phyloP scores from a whole-genome alignment of 2,113 vertebrate genomes.

The Rhinichthys klamathensis region DNA sequence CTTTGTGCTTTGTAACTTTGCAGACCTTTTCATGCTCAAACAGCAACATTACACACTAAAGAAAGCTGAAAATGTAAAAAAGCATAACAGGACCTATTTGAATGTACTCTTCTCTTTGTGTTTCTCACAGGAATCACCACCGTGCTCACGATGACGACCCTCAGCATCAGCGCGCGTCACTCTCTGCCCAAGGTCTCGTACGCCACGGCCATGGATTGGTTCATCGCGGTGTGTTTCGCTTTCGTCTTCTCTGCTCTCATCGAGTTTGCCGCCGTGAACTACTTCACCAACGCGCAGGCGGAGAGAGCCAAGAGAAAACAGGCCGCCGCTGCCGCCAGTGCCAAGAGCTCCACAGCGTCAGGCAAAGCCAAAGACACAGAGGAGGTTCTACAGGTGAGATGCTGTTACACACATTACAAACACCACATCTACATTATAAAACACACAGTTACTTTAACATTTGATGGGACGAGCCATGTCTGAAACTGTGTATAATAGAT shows the following conservation, averaged over 20 bases:
- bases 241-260: constrained; percentile 99
- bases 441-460: not conserved
- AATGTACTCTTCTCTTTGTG: not conserved
- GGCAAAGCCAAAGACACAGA: constrained; percentile 80
- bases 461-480: not conserved
- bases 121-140: constrained; percentile 90
- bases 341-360: constrained; percentile 58
- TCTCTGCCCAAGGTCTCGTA: constrained; percentile 98
- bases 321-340: constrained; percentile 73
- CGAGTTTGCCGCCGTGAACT: constrained; percentile 98
- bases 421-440: not conserved
- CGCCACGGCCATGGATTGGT: constrained; percentile 99
- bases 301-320: constrained; percentile 91
- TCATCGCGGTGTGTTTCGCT: constrained; percentile 98
- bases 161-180: constrained; percentile 98
- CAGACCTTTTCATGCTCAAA: too few species aligned
- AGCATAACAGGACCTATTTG: not conserved
- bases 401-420: not conserved
- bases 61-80: too few species aligned
- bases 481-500: not conserved
- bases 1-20: too few species aligned
- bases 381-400: constrained; percentile 81
- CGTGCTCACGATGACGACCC: constrained; percentile 97
- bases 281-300: constrained; percentile 92
- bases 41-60: too few species aligned